Conservation (phyloP, 2,888 invertebrate species). For the Petrolisthes manimaculis region DNA sequence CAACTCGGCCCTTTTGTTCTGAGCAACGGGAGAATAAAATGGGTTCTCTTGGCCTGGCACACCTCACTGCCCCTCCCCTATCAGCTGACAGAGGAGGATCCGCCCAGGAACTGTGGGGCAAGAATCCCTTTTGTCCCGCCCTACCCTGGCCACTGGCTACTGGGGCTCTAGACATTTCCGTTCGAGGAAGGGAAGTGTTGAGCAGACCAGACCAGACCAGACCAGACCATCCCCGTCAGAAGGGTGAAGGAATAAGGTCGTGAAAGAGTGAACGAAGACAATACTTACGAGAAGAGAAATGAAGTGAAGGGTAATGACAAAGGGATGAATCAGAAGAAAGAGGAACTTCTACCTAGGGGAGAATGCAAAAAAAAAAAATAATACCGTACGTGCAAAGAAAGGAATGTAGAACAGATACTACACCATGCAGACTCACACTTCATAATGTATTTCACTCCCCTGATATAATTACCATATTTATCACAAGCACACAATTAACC, state of each 20-base stretch:
- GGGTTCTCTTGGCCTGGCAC: slow-evolving; percentile 2
- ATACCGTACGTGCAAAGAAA: too few species aligned
- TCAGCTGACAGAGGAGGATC: slow-evolving; percentile 41
- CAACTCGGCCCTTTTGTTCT: not conserved
- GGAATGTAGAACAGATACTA: too few species aligned
- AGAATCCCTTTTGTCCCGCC: slow-evolving; percentile 29
- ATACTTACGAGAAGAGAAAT: not conserved
- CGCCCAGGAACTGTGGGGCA: slow-evolving; percentile 37
- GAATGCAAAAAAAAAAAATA: too few species aligned
- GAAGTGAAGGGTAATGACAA: not conserved
- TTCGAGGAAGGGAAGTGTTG: too few species aligned
- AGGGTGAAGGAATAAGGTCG: not conserved
- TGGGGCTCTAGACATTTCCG: not conserved
- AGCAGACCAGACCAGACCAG: not conserved
- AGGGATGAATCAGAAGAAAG: not conserved
- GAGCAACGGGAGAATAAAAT: not conserved
- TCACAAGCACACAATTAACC: too few species aligned
- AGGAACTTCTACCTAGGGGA: not conserved
- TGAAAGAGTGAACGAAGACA: not conserved
- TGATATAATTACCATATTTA: too few species aligned
- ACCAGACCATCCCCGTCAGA: not conserved
- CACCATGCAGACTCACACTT: too few species aligned
- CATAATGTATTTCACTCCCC: too few species aligned
- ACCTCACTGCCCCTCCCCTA: slow-evolving; percentile 18
- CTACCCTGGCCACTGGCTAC: slow-evolving; percentile 4